phyloP scores from a whole-genome alignment of 1,140 invertebrate genomes.

The Penaeus japonicus region DNA sequence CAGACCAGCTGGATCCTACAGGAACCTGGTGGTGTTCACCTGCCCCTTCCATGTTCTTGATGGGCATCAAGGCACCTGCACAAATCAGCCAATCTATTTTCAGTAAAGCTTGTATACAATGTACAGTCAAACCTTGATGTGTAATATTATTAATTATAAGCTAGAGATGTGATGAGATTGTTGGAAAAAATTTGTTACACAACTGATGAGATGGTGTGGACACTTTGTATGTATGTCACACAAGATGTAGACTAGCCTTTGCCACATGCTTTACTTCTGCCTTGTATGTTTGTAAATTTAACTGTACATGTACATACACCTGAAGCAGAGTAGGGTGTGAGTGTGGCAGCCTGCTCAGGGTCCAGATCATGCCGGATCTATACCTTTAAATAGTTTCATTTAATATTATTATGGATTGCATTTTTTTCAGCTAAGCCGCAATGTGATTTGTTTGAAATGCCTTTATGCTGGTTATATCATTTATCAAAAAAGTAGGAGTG shows the following conservation, averaged over 20 bases:
- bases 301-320: conserved; percentile 48
- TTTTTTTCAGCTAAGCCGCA: conserved; percentile 34
- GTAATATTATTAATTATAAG: conserved; percentile 24
- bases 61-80: conserved; percentile 39
- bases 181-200: neutral
- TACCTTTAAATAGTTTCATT: neutral
- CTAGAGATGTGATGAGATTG: conserved; percentile 7
- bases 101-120: conserved; percentile 41
- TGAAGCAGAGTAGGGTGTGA: conserved; percentile 38
- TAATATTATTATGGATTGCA: conserved; percentile 11
- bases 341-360: conserved; percentile 45
- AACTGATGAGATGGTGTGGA: neutral
- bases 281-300: conserved; percentile 54
- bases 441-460: conserved; percentile 30
- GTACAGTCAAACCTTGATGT: conserved; percentile 27
- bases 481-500: neutral
- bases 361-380: conserved; percentile 34
- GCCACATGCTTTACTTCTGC: conserved; percentile 49
- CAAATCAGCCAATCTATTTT: conserved; percentile 33
- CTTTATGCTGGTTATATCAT: conserved; percentile 23
- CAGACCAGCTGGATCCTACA: conserved; percentile 4
- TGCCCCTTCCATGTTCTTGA: conserved; percentile 28
- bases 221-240: conserved; percentile 39
- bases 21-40: conserved; percentile 23
- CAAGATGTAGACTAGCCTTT: conserved; percentile 33